Base-by-base conservation (phyloP, 92 coral and sea anemone genomes). In the Porites lobata region DNA sequence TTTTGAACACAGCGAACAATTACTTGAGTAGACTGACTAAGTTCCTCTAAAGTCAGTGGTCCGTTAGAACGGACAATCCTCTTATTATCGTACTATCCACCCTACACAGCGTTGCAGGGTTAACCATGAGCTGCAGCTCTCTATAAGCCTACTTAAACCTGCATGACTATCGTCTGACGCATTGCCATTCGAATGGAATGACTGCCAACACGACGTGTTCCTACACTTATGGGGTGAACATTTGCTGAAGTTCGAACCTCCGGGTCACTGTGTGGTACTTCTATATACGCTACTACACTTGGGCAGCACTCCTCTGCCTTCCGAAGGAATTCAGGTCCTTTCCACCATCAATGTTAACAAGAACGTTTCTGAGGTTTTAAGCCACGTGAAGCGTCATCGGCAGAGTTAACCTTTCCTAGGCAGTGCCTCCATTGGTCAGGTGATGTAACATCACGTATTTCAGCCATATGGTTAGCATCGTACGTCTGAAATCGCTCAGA, bases 331-430 rank as follows among this genome's bases (percentile, higher is more conserved):
- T n/a, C 72, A n/a, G 43, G 47, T 67, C 72, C 47, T n/a, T 50
- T 38, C 43, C 26, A 22, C 69, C 69, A 65, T 24, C 69, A 0
- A 65, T 65, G 69, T n/a, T n/a, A n/a, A n/a, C n/a, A n/a, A n/a
- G n/a, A n/a, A n/a, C n/a, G n/a, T n/a, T 72, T 65, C 85, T 59
- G 56, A 52, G 85, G 91, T 20, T 72, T 86, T 51, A 86, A 82
- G 71, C 89, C 90, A 19, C 78, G 79, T 78, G 90, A 78, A 67
- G 91, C 82, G 74, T 87, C 91, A 80, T 87, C 78, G 12, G 85
- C 90, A 61, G 85, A 85, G 21, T 86, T 86, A 1, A 77, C 43
- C 84, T 4, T 26, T 26, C 29, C 29, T 26, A 2, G 29, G 29
- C 29, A 26, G 29, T 26, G 29, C 29, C 29, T 26, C 29, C 29